Evolutionary conservation across 2,888 invertebrate species (phyloP).

Genomic region (Blera fallax): DNA sequence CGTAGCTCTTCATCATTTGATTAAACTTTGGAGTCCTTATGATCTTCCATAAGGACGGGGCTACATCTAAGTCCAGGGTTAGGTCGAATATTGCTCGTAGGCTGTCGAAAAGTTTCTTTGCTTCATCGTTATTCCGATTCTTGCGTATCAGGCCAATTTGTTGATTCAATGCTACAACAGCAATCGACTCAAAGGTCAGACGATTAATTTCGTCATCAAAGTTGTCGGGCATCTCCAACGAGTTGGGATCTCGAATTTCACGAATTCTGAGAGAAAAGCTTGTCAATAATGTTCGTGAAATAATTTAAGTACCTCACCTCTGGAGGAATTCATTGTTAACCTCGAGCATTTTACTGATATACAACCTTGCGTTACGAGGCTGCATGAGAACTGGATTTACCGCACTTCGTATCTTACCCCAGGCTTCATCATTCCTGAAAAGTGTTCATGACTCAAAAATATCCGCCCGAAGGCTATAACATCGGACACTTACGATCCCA

Average conservation of each 20-base stretch:
- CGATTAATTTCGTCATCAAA: conserved; percentile 82
- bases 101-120: conserved; percentile 45
- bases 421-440: conserved; percentile 85
- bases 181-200: conserved; percentile 83
- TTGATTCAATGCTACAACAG: conserved; percentile 78
- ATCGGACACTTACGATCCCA: conserved; percentile 73
- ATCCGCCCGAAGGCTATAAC: not conserved
- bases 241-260: conserved; percentile 74
- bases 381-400: conserved; percentile 86
- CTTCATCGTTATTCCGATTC: conserved; percentile 55
- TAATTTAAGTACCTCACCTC: conserved; percentile 79
- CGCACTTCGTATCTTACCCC: conserved; percentile 85
- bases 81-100: conserved; percentile 61
- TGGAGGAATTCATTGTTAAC: conserved; percentile 78
- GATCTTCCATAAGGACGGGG: conserved; percentile 74
- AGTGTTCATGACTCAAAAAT: conserved; percentile 71
- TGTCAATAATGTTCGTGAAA: not conserved
- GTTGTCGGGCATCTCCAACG: conserved; percentile 79
- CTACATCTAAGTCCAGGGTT: conserved; percentile 73
- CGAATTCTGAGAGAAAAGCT: conserved; percentile 74
- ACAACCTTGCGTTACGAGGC: conserved; percentile 83
- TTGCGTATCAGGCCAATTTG: conserved; percentile 74
- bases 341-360: conserved; percentile 81
- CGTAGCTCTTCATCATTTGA: conserved; percentile 74
- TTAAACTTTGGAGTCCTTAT: conserved; percentile 75